These are phyloP conservation scores for Leucania comma DNA, from an alignment of 2,888 invertebrate genomes.

Conservation along the genomic window DNA sequence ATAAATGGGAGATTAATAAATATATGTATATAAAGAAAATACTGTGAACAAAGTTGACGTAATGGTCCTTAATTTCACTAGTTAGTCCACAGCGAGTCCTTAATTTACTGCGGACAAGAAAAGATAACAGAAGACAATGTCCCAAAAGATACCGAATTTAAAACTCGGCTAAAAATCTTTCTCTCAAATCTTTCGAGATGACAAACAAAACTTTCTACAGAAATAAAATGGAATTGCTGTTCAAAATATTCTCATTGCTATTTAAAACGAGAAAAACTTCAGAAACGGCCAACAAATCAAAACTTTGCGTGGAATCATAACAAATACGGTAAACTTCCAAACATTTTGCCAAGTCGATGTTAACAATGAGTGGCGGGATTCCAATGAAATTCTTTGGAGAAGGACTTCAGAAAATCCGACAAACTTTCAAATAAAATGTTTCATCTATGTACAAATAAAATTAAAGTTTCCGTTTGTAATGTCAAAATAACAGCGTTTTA, in stretches of 20 bases:
- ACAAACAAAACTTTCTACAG: slow-evolving; percentile 1
- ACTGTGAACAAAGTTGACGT: not conserved
- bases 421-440: not conserved
- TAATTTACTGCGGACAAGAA: not conserved
- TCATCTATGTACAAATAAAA: too few species aligned
- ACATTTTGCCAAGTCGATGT: slow-evolving; percentile 29
- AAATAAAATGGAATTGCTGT: slow-evolving; percentile 28
- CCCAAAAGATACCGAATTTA: not conserved
- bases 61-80: not conserved
- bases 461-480: too few species aligned
- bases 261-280: slow-evolving; percentile 37
- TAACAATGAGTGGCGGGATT: slow-evolving; percentile 24
- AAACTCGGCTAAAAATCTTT: slow-evolving; percentile 12
- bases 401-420: not conserved
- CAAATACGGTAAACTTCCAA: slow-evolving; percentile 24
- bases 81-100: not conserved
- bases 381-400: slow-evolving; percentile 24
- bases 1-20: too few species aligned
- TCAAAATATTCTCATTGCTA: slow-evolving; percentile 10
- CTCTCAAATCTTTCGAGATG: not conserved
- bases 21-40: too few species aligned
- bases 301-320: slow-evolving; percentile 44
- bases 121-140: not conserved
- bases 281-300: slow-evolving; percentile 39
- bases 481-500: too few species aligned